Conservation (phyloP, 2,113 vertebrate genomes). For the Capreolus pygargus region DNA sequence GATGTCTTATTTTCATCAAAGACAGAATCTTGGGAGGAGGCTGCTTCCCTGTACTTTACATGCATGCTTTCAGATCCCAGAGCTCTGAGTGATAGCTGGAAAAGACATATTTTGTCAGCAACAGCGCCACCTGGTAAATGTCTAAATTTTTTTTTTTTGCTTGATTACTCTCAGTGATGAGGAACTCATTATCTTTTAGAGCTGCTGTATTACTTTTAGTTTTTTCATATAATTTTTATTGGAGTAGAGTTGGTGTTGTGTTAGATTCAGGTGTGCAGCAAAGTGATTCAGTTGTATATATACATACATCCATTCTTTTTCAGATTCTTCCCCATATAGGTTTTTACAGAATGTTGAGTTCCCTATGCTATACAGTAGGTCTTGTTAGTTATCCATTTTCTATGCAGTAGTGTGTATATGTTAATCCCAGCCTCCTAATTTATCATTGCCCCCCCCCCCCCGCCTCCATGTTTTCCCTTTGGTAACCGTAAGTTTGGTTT, state of each 20-base stretch:
- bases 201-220: background rate
- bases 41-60: background rate
- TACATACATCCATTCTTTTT: background rate
- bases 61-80: background rate
- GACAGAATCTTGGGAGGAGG: background rate
- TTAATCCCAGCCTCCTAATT: background rate
- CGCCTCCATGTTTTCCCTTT: background rate
- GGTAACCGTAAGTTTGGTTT: background rate
- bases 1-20: background rate
- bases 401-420: background rate
- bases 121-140: background rate
- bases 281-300: background rate
- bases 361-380: background rate
- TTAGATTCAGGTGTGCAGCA: background rate
- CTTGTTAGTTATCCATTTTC: background rate
- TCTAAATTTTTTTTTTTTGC: background rate
- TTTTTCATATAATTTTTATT: background rate
- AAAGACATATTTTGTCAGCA: background rate
- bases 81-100: conserved; percentile 8
- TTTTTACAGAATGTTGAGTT: background rate
- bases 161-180: background rate
- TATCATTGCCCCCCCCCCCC: too few relatives aligned
- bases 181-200: background rate
- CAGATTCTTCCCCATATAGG: background rate
- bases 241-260: background rate